phyloP scores from a whole-genome alignment of 2,113 vertebrate species.

The Rhadina sibilatrix region DNA sequence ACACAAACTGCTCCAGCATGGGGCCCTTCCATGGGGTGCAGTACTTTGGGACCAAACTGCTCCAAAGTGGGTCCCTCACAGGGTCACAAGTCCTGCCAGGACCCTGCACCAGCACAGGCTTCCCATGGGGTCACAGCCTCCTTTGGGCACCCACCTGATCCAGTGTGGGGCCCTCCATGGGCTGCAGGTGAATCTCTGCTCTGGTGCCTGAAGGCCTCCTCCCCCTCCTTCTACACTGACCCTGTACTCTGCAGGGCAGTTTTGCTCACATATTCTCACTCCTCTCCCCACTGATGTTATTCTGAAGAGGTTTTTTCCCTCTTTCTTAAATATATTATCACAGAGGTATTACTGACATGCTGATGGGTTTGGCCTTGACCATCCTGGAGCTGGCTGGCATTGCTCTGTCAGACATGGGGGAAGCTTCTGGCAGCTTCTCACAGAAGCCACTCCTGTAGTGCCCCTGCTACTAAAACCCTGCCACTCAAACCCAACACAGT shows the following conservation, averaged over 20 bases:
- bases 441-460: background rate
- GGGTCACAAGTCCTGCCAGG: background rate
- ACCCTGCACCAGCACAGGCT: background rate
- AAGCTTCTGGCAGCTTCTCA: background rate
- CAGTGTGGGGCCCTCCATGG: background rate
- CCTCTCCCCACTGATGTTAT: background rate
- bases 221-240: background rate
- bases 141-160: background rate
- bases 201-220: background rate
- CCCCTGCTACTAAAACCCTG: background rate
- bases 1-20: background rate
- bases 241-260: background rate
- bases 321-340: background rate
- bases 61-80: background rate
- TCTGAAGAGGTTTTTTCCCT: background rate
- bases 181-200: background rate
- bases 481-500: background rate
- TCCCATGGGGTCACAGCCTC: background rate
- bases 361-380: background rate
- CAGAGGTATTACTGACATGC: background rate
- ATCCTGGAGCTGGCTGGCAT: background rate
- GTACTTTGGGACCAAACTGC: background rate
- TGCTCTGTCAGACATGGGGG: background rate
- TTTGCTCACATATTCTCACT: background rate
- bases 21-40: background rate